phyloP scores from a whole-genome alignment of 2,797 vertebrate species.

The Apogon talboti region DNA sequence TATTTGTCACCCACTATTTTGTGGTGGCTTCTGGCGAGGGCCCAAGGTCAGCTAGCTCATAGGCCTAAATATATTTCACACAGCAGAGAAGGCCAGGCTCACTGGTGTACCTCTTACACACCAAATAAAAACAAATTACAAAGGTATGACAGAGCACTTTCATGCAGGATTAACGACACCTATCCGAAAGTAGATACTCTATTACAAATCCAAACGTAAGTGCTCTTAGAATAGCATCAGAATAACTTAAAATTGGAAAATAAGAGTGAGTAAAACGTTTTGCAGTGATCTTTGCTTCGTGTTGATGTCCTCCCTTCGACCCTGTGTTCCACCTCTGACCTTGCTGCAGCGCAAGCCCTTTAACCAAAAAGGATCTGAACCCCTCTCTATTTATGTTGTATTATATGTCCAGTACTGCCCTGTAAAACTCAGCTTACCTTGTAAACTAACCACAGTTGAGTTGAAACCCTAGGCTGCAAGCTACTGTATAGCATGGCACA shows the following conservation, averaged over 20 bases:
- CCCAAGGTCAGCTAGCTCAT: conserved; percentile 71
- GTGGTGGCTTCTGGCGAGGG: conserved; percentile 69
- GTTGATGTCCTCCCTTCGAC: conserved; percentile 6
- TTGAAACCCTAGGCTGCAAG: conserved; percentile 21
- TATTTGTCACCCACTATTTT: conserved; percentile 83
- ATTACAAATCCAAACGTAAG: conserved; percentile 7
- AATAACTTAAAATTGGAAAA: background rate
- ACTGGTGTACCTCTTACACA: conserved; percentile 34
- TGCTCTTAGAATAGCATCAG: background rate
- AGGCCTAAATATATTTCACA: conserved; percentile 74
- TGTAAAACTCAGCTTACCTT: conserved; percentile 63
- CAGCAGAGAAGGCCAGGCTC: conserved; percentile 40
- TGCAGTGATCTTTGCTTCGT: background rate
- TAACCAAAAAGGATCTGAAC: conserved; percentile 16
- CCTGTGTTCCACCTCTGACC: conserved; percentile 31
- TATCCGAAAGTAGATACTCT: background rate
- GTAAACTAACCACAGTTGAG: conserved; percentile 65
- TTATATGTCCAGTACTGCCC: conserved; percentile 28
- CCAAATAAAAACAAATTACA: conserved; percentile 60
- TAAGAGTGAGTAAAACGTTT: background rate
- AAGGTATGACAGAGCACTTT: conserved; percentile 15
- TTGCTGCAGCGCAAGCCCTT: conserved; percentile 5
- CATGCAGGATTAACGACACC: background rate
- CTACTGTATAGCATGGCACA: conserved; percentile 36
- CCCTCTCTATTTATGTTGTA: conserved; percentile 44